Evolutionary conservation across 2,888 invertebrate genomes (phyloP).

Genomic region (Drosophila rellima): DNA sequence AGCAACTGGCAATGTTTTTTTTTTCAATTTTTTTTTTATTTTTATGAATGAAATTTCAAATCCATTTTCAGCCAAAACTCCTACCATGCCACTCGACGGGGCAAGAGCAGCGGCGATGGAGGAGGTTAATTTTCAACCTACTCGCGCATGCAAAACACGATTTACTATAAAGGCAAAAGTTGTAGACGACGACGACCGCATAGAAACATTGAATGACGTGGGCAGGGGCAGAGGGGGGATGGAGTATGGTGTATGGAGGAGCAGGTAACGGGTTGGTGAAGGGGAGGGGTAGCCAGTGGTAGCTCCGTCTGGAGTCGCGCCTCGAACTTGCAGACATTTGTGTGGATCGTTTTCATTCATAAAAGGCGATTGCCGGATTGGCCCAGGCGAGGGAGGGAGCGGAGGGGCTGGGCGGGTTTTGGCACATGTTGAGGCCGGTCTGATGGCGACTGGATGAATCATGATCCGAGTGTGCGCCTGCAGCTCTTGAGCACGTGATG

Average conservation of each 20-base stretch:
- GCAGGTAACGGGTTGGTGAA: not conserved
- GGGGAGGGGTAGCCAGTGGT: not conserved
- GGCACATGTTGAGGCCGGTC: slow-evolving; percentile 59
- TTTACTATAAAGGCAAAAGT: slow-evolving; percentile 79
- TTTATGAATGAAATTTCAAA: slow-evolving; percentile 75
- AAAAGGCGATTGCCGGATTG: slow-evolving; percentile 59
- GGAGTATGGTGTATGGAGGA: slow-evolving; percentile 7
- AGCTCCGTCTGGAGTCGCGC: slow-evolving; percentile 51
- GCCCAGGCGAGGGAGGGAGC: not conserved
- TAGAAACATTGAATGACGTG: slow-evolving; percentile 63
- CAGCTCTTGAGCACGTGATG: slow-evolving; percentile 68
- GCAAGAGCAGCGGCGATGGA: not conserved
- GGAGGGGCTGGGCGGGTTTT: slow-evolving; percentile 44
- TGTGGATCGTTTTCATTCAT: slow-evolving; percentile 70
- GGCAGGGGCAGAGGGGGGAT: slow-evolving; percentile 11
- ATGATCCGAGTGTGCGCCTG: slow-evolving; percentile 33
- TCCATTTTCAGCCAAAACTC: slow-evolving; percentile 51
- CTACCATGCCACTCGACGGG: slow-evolving; percentile 9
- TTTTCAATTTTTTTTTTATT: slow-evolving; percentile 17
- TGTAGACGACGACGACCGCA: slow-evolving; percentile 60
- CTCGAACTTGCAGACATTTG: slow-evolving; percentile 53
- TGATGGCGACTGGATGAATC: slow-evolving; percentile 56
- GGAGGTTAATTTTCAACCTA: slow-evolving; percentile 57
- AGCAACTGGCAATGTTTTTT: slow-evolving; percentile 54
- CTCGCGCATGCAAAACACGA: slow-evolving; percentile 81